Evolutionary conservation across 2,888 invertebrate species (phyloP), one percentile per base, ranked within the genome.

Genomic region (Portevinia maculata): DNA sequence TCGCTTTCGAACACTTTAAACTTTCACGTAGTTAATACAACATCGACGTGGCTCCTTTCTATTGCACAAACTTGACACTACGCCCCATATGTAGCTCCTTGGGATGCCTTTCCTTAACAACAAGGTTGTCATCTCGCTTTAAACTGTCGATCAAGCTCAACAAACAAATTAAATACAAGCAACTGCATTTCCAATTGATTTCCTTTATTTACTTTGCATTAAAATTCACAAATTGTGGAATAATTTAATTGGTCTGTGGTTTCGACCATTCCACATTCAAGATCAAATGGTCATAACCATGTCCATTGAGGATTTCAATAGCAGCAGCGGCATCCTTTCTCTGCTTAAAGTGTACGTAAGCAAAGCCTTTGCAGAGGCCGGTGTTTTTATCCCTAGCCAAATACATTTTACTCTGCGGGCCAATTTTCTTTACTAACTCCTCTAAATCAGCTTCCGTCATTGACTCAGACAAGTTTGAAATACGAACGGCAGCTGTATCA

Each of bases 191-290:
- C 5, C 19, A 39, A 9, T n/a, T 8, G 1, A 52, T 15, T 34
- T 53, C 34, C 9, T 65, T 73, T 73, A 59, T 59, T 64, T 57
- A 32, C 39, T 17, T 28, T 37, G 24, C 9, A 1, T 50, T 64
- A 65, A 19, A 64, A 53, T 9, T 30, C 32, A 62, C 11, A 71
- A 64, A 28, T 32, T 21, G 39, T 39, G 8, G 8, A n/a, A 21
- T 59, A 55, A 69, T 83, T 86, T 85, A 87, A 79, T 89, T 90
- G 71, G 86, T 90, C 81, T 94, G 95, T 44, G 96, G 96, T 89
- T 98, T 99, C 0, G 99, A 98, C 99, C 99, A 99, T 92, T 99
- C 99, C n/a, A 99, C 99, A 90, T 94, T 97, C 64, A 99, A 92
- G 90, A 99, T 99, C 86, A 99, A 94, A 92, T 99, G 99, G 91